Base-by-base conservation (phyloP, 2,113 vertebrate genomes). In the Takifugu flavidus region DNA sequence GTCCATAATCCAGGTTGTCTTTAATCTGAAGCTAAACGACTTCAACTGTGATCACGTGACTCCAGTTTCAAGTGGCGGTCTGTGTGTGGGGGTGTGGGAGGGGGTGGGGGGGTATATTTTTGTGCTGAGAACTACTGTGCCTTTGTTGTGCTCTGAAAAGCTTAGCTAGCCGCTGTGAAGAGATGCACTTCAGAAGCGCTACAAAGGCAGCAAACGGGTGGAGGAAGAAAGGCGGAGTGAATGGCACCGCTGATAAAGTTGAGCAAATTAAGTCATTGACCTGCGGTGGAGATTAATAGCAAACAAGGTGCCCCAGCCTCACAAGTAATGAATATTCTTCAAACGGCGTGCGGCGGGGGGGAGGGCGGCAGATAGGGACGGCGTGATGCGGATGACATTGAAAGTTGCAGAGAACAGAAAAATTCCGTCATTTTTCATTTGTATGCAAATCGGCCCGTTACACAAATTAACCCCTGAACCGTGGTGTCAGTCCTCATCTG, bases 391-490 rank as follows among this genome's bases (percentile, higher is more conserved):
- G 90, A 93, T 94, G 95, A 98, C 95, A 96, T 93, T 98, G 94
- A 96, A 95, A 96, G 94, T 98, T 95, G 80, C 56, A 83, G 91
- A 94, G 92, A 94, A 93, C 90, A 92, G 91, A 94, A 93, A 93
- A 93, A 95, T 95, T 93, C 94, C 92, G 93, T 95, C 94, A 92
- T 95, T 96, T 96, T 95, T 98, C 96, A 99, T 98, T 99, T 99
- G 95, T 98, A 99, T 99, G 97, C 94, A 98, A 98, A 98, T 98
- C 91, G 0, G 81, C 75, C 94, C 91, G 95, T 96, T 98, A 92
- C 95, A 95, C 94, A 98, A 98, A 98, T 98, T 98, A 98, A 99
- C 96, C 95, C 92, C 88, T 93, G 92, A 95, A 93, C 95, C 93
- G 86, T 78, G 31, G 91, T 91, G 93, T 96, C 97, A 96, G 90